A percentile compares a stretch with the other conserved stretches of the same genome.
Evolutionary conservation across 2,113 vertebrate species (phyloP).

Genomic region (Tringa solitaria): DNA sequence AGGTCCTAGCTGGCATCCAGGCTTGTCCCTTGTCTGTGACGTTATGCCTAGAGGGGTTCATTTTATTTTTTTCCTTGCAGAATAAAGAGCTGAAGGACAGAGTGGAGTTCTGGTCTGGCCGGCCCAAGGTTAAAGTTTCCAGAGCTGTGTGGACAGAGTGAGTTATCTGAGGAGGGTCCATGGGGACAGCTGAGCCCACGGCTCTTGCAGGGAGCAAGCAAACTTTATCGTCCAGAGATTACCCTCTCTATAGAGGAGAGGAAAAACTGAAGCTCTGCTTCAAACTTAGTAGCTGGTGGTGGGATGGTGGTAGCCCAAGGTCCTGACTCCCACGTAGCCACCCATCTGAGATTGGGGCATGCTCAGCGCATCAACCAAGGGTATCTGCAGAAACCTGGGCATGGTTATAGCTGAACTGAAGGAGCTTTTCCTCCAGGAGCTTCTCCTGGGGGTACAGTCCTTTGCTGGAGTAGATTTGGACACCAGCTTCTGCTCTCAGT

Average conservation of each 20-base stretch:
- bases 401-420: rapidly evolving
- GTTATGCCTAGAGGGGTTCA: rapidly evolving
- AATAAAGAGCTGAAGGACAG: conserved; percentile 73
- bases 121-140: neutral
- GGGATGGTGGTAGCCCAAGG: rapidly evolving
- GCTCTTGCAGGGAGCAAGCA: neutral
- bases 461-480: neutral
- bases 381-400: neutral
- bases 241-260: too few species aligned
- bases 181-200: rapidly evolving
- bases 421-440: neutral
- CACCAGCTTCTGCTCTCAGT: neutral
- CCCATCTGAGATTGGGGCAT: rapidly evolving
- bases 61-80: conserved; percentile 5
- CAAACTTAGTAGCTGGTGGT: too few species aligned
- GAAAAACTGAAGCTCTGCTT: neutral
- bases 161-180: neutral
- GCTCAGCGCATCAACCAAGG: neutral
- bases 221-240: too few species aligned
- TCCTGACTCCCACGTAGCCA: rapidly evolving
- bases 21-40: neutral
- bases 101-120: conserved; percentile 48
- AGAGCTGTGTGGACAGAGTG: conserved; percentile 60
- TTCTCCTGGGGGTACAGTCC: neutral
- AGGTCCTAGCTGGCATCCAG: neutral